Conservation (phyloP, 2,113 vertebrate species). For the Hymenochirus boettgeri region DNA sequence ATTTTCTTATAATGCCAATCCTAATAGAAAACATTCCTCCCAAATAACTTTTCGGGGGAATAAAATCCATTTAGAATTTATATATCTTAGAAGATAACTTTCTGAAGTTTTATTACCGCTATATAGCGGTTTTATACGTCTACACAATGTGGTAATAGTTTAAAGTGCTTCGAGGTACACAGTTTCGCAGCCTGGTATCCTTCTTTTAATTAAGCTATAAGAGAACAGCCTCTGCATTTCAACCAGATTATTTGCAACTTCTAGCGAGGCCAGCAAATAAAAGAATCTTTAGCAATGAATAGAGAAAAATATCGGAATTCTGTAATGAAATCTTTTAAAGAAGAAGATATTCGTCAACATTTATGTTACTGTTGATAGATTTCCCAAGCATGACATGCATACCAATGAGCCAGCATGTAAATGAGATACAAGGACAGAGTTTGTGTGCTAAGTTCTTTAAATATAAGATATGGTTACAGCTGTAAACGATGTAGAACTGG, state of each 20-base stretch:
- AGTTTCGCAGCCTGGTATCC: conserved; percentile 20
- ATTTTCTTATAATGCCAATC: conserved; percentile 26
- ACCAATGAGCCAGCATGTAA: conserved; percentile 1
- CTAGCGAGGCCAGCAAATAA: conserved; percentile 29
- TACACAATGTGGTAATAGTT: conserved; percentile 30
- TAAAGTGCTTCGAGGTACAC: conserved; percentile 33
- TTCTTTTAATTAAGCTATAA: conserved; percentile 39
- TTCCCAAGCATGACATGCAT: conserved; percentile 10
- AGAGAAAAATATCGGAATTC: conserved; percentile 18
- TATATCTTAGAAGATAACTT: conserved; percentile 34
- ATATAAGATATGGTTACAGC: too few species aligned
- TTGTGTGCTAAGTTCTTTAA: neutral
- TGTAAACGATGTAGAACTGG: too few species aligned
- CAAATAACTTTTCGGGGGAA: conserved; percentile 26
- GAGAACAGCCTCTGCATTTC: conserved; percentile 35
- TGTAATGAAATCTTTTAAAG: conserved; percentile 29
- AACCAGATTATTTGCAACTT: conserved; percentile 28
- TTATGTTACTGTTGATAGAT: conserved; percentile 34
- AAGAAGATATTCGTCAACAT: conserved; percentile 34
- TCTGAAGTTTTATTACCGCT: conserved; percentile 31
- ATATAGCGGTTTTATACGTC: conserved; percentile 30
- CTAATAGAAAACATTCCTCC: conserved; percentile 36
- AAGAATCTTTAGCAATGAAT: conserved; percentile 31
- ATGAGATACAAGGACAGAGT: neutral
- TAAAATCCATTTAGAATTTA: conserved; percentile 31